Conservation (phyloP, 2,888 invertebrate genomes). For the Globia sparganii region DNA sequence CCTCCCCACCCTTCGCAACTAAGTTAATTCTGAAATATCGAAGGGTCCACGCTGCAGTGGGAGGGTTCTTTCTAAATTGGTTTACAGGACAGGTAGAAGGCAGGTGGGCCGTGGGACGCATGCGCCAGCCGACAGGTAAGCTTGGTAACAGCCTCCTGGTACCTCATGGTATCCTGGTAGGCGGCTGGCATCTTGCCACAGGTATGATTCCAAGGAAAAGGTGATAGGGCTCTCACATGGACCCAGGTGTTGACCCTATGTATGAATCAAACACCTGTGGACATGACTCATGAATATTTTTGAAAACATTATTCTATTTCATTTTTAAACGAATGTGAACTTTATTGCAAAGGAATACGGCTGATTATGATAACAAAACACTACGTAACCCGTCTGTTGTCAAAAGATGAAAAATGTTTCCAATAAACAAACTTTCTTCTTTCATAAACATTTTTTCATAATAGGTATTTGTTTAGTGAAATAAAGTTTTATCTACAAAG, state of each 20-base stretch:
- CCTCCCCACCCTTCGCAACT: constrained; percentile 57
- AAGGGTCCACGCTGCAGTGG: constrained; percentile 46
- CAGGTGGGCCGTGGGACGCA: constrained; percentile 88
- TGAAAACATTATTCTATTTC: constrained; percentile 20
- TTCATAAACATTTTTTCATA: constrained; percentile 21
- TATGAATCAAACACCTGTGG: constrained; percentile 51
- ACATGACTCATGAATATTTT: constrained; percentile 38
- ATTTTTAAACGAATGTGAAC: constrained; percentile 29
- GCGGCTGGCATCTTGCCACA: constrained; percentile 90
- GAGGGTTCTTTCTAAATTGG: constrained; percentile 73
- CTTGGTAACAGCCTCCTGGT: constrained; percentile 73
- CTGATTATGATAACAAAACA: background rate
- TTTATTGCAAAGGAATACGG: constrained; percentile 38
- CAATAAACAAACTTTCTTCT: background rate
- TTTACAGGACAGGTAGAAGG: constrained; percentile 78
- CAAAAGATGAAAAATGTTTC: constrained; percentile 7
- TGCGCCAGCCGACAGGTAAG: constrained; percentile 88
- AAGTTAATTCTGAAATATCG: constrained; percentile 48
- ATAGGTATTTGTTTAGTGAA: constrained; percentile 16
- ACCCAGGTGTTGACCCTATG: constrained; percentile 78
- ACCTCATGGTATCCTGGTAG: constrained; percentile 83
- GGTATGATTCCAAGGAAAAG: constrained; percentile 87
- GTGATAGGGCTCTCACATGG: constrained; percentile 80
- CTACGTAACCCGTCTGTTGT: background rate
- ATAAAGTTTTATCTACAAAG: background rate